Evolutionary conservation across 2,797 vertebrate species (phyloP).

Genomic region (Enteromius fasciolatus): DNA sequence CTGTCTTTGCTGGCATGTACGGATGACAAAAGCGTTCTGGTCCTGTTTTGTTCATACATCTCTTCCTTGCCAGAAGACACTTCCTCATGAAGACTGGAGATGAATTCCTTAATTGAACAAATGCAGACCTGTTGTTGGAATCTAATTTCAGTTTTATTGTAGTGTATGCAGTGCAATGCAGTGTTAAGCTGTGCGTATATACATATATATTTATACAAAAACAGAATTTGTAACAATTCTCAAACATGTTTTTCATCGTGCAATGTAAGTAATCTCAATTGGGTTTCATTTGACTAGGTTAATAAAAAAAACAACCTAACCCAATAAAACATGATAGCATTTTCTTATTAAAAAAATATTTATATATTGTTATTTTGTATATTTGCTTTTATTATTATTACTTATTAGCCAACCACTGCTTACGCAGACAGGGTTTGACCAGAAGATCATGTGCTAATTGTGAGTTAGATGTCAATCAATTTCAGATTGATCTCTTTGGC

Average conservation of each 20-base stretch:
- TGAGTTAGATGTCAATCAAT: constrained; percentile 59
- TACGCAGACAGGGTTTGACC: constrained; percentile 3
- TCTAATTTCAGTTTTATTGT: not conserved
- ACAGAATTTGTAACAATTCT: too few species aligned
- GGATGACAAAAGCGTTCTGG: constrained; percentile 38
- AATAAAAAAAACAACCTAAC: too few species aligned
- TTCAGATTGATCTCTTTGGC: constrained; percentile 60
- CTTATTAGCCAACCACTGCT: not conserved
- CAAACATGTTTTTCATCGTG: too few species aligned
- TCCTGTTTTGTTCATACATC: constrained; percentile 6
- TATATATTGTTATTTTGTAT: too few species aligned
- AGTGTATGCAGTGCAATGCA: not conserved
- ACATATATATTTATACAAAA: too few species aligned
- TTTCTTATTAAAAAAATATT: too few species aligned
- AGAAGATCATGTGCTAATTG: constrained; percentile 50
- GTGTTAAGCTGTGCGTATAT: not conserved
- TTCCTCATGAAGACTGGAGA: not conserved
- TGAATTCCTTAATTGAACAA: constrained; percentile 18
- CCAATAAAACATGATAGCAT: too few species aligned
- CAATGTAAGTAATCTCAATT: too few species aligned
- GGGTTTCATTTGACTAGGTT: too few species aligned
- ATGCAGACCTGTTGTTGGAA: not conserved
- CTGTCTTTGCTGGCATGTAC: constrained; percentile 15
- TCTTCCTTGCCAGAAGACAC: constrained; percentile 27
- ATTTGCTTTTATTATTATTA: not conserved